Evolutionary conservation across 2,888 invertebrate genomes (phyloP).

Genomic region (Hartigia nigra): DNA sequence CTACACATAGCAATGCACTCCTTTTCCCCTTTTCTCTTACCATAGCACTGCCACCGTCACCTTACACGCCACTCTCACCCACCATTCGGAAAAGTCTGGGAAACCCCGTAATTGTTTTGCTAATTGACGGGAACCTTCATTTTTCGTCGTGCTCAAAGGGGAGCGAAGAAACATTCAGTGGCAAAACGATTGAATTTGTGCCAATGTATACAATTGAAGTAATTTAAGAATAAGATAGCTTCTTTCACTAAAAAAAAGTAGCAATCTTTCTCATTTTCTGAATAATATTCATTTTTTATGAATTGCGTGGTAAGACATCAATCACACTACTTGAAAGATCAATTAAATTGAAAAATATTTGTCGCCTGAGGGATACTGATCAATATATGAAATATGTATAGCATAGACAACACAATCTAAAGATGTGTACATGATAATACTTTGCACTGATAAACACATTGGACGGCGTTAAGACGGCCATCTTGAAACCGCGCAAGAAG

Average conservation of each 20-base stretch:
- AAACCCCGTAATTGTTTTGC: not conserved
- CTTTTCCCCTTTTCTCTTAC: not conserved
- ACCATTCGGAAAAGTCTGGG: not conserved
- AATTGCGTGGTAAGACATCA: not conserved
- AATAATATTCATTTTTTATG: not conserved
- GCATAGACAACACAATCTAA: not conserved
- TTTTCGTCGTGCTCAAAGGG: not conserved
- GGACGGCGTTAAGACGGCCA: not conserved
- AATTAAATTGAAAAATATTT: not conserved
- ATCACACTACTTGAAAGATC: not conserved
- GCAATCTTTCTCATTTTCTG: not conserved
- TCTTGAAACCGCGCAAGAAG: constrained; percentile 5
- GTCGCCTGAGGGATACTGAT: not conserved
- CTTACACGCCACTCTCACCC: not conserved
- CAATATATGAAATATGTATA: not conserved
- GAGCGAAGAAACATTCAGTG: not conserved
- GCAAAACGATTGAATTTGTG: not conserved
- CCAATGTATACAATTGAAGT: not conserved
- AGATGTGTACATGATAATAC: not conserved
- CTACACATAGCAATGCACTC: not conserved
- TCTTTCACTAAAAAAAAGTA: not conserved
- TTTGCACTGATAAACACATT: not conserved
- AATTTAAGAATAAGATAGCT: not conserved
- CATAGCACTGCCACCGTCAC: not conserved
- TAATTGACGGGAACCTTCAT: not conserved